Conservation (phyloP, 2,888 invertebrate species). For the Deilephila porcellus region DNA sequence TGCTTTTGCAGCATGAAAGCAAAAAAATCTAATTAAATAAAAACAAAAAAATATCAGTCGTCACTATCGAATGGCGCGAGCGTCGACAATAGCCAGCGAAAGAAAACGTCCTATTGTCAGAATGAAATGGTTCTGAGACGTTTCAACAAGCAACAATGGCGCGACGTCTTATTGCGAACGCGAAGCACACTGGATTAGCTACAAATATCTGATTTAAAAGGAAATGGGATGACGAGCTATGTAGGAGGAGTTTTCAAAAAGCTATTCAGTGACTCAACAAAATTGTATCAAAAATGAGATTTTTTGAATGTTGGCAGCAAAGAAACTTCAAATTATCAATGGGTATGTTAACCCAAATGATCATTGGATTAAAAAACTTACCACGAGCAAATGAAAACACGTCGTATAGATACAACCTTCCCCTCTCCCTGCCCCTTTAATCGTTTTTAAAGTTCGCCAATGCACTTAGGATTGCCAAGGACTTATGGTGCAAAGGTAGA, state of each 20-base stretch:
- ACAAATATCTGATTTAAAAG: slow-evolving; percentile 10
- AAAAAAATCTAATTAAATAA: slow-evolving; percentile 17
- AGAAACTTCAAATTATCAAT: no score
- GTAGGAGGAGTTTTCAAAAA: background rate
- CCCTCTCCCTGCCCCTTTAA: no score
- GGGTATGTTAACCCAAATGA: no score
- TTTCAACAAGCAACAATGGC: slow-evolving; percentile 16
- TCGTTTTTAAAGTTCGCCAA: no score
- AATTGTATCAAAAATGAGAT: no score
- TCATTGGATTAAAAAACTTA: no score
- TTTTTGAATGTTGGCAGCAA: no score
- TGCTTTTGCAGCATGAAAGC: background rate
- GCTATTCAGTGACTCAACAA: no score
- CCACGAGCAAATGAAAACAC: no score
- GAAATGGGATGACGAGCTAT: background rate
- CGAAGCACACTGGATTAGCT: slow-evolving; percentile 9
- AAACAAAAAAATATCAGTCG: slow-evolving; percentile 16
- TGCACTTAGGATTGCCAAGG: no score
- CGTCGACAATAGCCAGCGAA: background rate
- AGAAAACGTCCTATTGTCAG: slow-evolving; percentile 17
- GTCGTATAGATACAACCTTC: no score
- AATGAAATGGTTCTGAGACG: slow-evolving; percentile 21
- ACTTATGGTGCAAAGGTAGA: no score
- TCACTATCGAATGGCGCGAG: slow-evolving; percentile 2
- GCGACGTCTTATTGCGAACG: slow-evolving; percentile 6